Evolutionary conservation across 2,888 invertebrate species (phyloP).

Genomic region (Automeris io): DNA sequence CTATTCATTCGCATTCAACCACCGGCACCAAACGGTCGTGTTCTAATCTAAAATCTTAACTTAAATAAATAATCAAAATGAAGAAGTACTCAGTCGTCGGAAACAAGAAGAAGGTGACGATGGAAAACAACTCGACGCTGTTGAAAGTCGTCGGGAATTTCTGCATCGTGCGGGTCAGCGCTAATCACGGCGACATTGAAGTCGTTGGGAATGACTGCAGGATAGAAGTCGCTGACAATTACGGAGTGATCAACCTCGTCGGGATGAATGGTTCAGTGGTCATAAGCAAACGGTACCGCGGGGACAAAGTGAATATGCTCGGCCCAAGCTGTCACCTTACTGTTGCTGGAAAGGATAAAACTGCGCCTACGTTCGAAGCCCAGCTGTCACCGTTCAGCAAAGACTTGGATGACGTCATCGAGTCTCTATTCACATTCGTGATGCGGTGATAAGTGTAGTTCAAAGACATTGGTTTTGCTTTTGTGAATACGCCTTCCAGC

Average conservation of each 20-base stretch:
- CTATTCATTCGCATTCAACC: constrained; percentile 10
- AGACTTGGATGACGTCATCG: constrained; percentile 66
- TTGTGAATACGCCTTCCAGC: constrained; percentile 17
- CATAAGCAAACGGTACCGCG: constrained; percentile 47
- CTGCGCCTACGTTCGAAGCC: constrained; percentile 46
- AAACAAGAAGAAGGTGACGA: constrained; percentile 70
- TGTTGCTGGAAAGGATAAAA: constrained; percentile 58
- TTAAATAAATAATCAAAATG: constrained; percentile 31
- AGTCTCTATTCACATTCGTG: constrained; percentile 66
- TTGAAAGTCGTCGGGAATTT: constrained; percentile 64
- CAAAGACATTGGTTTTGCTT: constrained; percentile 20
- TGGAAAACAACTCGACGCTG: constrained; percentile 54
- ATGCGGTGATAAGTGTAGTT: constrained; percentile 50
- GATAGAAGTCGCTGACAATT: constrained; percentile 54
- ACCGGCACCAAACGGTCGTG: constrained; percentile 9
- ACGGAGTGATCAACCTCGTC: constrained; percentile 56
- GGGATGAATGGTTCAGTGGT: constrained; percentile 55
- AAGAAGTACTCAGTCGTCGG: constrained; percentile 66
- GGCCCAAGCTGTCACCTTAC: constrained; percentile 50
- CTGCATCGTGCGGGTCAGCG: constrained; percentile 52
- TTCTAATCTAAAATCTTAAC: constrained; percentile 9
- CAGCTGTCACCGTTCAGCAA: constrained; percentile 68
- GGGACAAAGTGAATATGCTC: constrained; percentile 53
- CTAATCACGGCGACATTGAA: constrained; percentile 63
- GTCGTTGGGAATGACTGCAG: constrained; percentile 66